Evolutionary conservation across 2,113 vertebrate genomes (phyloP), one percentile per base, ranked within the genome.

Genomic region (Onychostruthus taczanowskii): DNA sequence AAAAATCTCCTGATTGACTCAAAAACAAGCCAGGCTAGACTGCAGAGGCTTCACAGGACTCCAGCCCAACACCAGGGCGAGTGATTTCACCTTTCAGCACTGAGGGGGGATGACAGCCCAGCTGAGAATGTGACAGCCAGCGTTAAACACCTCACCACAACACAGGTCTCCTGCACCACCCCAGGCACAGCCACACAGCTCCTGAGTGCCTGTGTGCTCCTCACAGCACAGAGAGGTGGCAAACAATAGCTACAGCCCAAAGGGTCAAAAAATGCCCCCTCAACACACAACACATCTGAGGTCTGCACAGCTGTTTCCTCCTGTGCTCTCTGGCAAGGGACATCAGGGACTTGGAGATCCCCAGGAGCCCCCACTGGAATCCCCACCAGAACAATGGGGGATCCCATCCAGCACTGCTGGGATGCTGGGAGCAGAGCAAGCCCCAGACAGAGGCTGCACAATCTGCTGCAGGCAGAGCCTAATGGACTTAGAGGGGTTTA

Each of bases 401-500:
- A 94, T n/a, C 47, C 82, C 90, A 50, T 1, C 46, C 63, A 49
- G 87, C 9, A 0, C 6, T 6, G 4, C 24, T 4, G 44, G 58
- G 87, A 26, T 4, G 23, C 39, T 67, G 59, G 44, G 49, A 74
- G 55, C 52, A 30, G n/a, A 15, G 84, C 53, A 9, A 4, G 16
- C 18, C 67, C 58, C 69, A 20, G 11, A 13, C 16, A 21, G 28
- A 4, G 47, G 39, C 68, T 37, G 31, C 74, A n/a, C n/a, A 9
- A 11, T 2, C 47, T 0, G 0, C 33, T 41, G 67, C 53, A 20
- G 58, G 58, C 58, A 35, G 58, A 70, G 59, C 68, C 83, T 90
- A 59, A 95, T 81, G 91, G 89, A 64, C 76, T 91, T 77, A 56
- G 61, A 55, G 41, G 72, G 89, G 72, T 77, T 93, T 87, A 78